Base-by-base conservation (phyloP, 2,797 vertebrate genomes). In the Gymnocypris eckloni region DNA sequence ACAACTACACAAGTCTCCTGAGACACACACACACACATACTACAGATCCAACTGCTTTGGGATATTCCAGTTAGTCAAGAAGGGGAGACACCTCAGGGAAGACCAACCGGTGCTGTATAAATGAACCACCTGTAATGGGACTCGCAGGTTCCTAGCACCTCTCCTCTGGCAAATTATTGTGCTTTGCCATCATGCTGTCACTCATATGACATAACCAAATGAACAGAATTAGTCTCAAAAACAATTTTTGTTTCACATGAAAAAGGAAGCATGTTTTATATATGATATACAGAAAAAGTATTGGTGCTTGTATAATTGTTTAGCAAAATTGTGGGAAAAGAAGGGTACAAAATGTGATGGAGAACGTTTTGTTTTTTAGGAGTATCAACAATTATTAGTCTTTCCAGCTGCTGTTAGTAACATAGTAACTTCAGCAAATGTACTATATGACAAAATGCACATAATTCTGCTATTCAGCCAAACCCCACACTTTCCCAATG, bases 41-140 rank as follows among this genome's bases (percentile, higher is more conserved):
- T 87, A 89, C 89, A 91, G 91, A 90, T 93, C 91, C 90, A 91
- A 81, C 78, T 71, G 82, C 70, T 91, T 66, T 90, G 91, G 91
- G 91, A 87, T 91, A 89, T 90, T 87, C 87, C 75, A 54, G 89
- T 90, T 89, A 87, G 92, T 89, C 88, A 90, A 90, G 86, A 89
- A 91, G 83, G 91, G 93, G 90, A 75, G 82, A 91, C 91, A 93
- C 94, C 95, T 96, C 95, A 96, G 95, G 95, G 95, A 96, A 94
- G 92, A 93, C 90, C 90, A 91, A 90, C 90, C 92, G 91, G 93
- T 92, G 92, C 92, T 93, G 89, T 80, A 89, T 84, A 88, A 88
- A 72, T 86, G 86, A 59, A 77, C 86, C 92, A 88, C 87, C 89
- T 90, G 87, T 88, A 90, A 90, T 69, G 22, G 91, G 90, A 92